Base-by-base conservation (phyloP, 2,113 vertebrate species). In the Tympanuchus pallidicinctus region DNA sequence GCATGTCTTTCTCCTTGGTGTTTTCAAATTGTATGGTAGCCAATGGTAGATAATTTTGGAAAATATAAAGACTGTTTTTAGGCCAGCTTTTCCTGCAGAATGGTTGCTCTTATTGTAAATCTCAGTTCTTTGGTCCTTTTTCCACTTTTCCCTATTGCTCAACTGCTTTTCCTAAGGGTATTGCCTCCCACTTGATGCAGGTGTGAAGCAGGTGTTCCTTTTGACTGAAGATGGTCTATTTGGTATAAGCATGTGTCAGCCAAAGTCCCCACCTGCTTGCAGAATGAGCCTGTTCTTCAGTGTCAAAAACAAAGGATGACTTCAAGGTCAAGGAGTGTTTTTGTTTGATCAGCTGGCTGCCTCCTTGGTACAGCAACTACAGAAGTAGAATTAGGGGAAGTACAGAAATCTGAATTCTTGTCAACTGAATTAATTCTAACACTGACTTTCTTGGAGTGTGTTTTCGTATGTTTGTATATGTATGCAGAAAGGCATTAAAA, bases 191-290 rank as follows among this genome's bases (percentile, higher is more conserved):
- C 88, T 19, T 40, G 12, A 32, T 61, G 69, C 96, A 96, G 96
- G 82, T 95, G 95, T 88, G 94, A 74, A 36, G 61, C 88, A 95
- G 92, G 24, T 96, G 92, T 91, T 92, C 56, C 38, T 60, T 40
- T 6, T 30, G 73, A n/a, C 42, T 64, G 60, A 76, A 67, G 61
- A 47, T 42, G 43, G 54, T 66, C 65, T 93, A 5, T 81, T 47
- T 83, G 76, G 57, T 65, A 65, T 87, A 77, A 86, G 28, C 19
- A 4, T 17, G 16, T 75, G 56, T 91, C 75, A 91, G 82, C 93
- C 38, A 12, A 77, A 93, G 50, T 45, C 14, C 28, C 67, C 69
- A 93, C 56, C 85, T 95, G 85, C 82, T 91, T 77, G 15, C 32
- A 32, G 52, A 71, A 32, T 21, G 66, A 89, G 6, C 17, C 4